Evolutionary conservation across 2,797 vertebrate genomes (phyloP).

Genomic region (Esox masquinongy): DNA sequence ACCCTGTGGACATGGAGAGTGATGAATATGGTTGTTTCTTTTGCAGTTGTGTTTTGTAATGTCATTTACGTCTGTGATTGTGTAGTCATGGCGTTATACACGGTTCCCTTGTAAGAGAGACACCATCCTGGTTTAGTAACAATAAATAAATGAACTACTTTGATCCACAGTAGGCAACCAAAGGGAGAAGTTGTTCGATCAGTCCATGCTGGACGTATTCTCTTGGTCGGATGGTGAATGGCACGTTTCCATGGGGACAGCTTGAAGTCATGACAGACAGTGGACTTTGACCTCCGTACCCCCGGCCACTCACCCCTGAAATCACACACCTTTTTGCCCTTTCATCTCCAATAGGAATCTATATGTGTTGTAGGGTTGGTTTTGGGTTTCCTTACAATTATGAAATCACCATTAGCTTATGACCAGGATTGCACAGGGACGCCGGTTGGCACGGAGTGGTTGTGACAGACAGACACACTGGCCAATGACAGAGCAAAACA

Average conservation of each 20-base stretch:
- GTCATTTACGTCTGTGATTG: background rate
- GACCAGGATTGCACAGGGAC: background rate
- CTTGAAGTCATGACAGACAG: background rate
- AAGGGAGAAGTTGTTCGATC: background rate
- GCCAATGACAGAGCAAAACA: background rate
- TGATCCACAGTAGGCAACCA: background rate
- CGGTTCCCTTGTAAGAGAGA: too few species aligned
- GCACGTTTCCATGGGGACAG: background rate
- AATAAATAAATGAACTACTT: background rate
- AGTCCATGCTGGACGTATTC: background rate
- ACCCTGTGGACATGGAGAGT: background rate
- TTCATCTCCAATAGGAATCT: background rate
- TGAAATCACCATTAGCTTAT: background rate
- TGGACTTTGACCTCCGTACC: background rate
- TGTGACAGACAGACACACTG: background rate
- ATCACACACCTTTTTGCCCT: background rate
- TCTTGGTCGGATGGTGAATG: background rate
- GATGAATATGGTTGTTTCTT: background rate
- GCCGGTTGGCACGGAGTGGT: too few species aligned
- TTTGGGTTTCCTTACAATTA: background rate
- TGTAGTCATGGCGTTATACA: background rate
- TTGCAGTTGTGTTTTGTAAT: background rate
- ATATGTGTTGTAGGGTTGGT: background rate
- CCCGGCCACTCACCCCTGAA: background rate
- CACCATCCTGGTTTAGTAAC: too few species aligned